phyloP scores from a whole-genome alignment of 2,113 vertebrate species.

The Caracal caracal region DNA sequence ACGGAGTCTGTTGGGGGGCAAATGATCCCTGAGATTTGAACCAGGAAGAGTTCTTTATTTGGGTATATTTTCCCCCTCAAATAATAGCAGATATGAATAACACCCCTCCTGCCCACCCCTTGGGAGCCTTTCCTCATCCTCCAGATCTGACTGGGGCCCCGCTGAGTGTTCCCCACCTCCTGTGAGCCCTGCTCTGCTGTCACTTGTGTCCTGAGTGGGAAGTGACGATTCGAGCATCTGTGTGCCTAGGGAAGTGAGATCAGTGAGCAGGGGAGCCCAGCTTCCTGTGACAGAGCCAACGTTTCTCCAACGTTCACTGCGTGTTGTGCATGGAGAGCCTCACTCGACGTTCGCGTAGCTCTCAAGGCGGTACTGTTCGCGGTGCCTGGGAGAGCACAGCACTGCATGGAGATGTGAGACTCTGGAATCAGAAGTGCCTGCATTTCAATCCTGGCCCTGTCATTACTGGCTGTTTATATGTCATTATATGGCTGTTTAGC shows the following conservation, averaged over 20 bases:
- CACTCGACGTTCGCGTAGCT: neutral
- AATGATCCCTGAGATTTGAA: neutral
- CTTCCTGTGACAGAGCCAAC: neutral
- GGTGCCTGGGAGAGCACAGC: accelerated
- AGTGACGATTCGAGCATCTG: neutral
- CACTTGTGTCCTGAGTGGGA: neutral
- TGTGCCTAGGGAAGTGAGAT: neutral
- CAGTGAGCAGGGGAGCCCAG: accelerated
- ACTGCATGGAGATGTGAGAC: accelerated
- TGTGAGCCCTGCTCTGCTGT: accelerated
- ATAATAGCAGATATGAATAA: neutral
- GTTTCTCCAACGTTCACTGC: accelerated
- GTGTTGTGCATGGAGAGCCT: neutral
- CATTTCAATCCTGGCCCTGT: neutral
- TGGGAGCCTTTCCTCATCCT: neutral
- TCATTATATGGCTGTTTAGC: neutral
- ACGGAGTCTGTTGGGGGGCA: neutral
- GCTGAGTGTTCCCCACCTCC: accelerated
- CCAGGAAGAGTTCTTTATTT: neutral
- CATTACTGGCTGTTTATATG: neutral
- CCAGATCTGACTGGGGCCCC: neutral
- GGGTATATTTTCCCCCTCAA: neutral
- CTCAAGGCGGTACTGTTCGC: neutral
- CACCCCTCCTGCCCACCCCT: accelerated
- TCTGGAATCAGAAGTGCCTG: neutral